These are phyloP conservation scores for Spatulosminthurus flaviceps DNA, from an alignment of 2,888 invertebrate genomes.

Conservation along the genomic window DNA sequence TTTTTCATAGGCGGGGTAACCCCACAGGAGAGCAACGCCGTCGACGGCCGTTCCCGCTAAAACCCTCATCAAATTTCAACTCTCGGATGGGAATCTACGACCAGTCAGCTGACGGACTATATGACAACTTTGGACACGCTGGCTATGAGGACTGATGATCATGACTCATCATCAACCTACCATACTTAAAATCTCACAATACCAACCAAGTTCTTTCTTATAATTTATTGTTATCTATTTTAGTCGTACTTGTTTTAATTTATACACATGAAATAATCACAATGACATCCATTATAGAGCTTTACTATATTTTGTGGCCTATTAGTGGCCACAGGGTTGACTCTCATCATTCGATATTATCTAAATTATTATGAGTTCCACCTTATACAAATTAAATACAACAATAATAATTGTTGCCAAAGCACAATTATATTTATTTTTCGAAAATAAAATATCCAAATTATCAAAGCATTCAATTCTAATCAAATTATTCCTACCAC, in stretches of 20 bases:
- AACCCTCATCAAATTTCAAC: not conserved
- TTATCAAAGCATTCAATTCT: too few relatives aligned
- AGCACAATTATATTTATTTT: too few relatives aligned
- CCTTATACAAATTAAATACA: too few relatives aligned
- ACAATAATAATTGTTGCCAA: too few relatives aligned
- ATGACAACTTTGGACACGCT: not conserved
- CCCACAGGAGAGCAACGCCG: constrained; percentile 25
- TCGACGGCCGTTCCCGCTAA: constrained; percentile 6
- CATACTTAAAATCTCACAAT: not conserved
- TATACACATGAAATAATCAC: not conserved
- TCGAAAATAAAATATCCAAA: too few relatives aligned
- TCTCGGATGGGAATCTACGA: not conserved
- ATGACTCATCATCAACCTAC: not conserved
- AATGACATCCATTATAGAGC: not conserved
- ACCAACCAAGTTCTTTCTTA: constrained; percentile 4
- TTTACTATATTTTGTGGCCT: not conserved
- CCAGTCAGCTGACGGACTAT: not conserved
- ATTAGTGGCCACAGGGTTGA: too few relatives aligned
- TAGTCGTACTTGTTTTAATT: not conserved
- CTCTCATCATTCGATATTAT: too few relatives aligned
- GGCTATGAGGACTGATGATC: constrained; percentile 31
- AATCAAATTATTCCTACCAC: too few relatives aligned
- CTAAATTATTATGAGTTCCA: too few relatives aligned
- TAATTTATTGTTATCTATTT: constrained; percentile 3
- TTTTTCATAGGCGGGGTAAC: constrained; percentile 17